Evolutionary conservation across 1,140 invertebrate species (phyloP).

Genomic region (Wasmannia auropunctata): DNA sequence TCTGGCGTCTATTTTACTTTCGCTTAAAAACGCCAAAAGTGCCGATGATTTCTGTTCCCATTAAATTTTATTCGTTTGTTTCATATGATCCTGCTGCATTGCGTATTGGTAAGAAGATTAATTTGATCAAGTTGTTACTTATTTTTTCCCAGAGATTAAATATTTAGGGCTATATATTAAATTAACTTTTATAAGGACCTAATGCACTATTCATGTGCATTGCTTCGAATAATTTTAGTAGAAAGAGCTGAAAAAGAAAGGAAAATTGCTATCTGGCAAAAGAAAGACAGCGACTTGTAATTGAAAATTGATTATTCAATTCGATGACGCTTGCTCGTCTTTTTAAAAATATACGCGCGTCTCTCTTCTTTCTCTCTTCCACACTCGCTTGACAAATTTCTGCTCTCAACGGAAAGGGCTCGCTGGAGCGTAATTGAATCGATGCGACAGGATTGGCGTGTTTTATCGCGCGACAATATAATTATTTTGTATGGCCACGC

Average conservation of each 20-base stretch:
- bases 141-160: background rate
- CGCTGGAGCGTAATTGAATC: conserved; percentile 72
- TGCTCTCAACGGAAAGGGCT: conserved; percentile 47
- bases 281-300: background rate
- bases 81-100: background rate
- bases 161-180: background rate
- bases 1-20: background rate
- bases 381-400: background rate
- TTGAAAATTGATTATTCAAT: background rate
- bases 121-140: background rate
- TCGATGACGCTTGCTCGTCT: background rate
- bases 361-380: background rate
- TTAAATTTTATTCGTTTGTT: background rate
- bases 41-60: background rate
- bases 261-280: background rate
- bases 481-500: conserved; percentile 74
- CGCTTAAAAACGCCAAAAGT: background rate
- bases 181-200: background rate
- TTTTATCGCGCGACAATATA: conserved; percentile 82
- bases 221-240: background rate
- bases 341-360: background rate
- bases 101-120: background rate
- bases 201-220: background rate
- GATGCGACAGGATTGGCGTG: conserved; percentile 69
- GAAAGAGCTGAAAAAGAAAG: background rate